Conservation (phyloP, 2,888 invertebrate species). For the Coleophora flavipennella region DNA sequence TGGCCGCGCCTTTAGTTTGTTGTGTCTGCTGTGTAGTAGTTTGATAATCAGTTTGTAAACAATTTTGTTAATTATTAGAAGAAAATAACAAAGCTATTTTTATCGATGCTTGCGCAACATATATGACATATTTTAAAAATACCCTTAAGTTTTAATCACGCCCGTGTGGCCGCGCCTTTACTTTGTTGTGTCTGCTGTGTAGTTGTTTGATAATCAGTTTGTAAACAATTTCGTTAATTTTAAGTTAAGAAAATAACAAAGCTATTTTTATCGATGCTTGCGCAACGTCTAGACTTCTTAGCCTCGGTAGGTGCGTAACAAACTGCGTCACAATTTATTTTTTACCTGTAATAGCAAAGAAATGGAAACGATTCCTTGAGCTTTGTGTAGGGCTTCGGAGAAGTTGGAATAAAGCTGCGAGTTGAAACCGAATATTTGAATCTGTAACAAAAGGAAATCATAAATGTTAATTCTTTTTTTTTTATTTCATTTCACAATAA, state of each 20-base stretch:
- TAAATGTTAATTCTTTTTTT: neutral
- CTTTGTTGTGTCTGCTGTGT: no score
- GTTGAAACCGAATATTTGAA: conserved; percentile 99
- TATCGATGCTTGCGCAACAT: no score
- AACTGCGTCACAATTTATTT: neutral
- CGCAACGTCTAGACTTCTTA: no score
- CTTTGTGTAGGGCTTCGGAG: conserved; percentile 93
- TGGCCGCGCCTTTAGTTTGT: neutral
- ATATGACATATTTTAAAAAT: conserved; percentile 17
- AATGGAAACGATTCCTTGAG: conserved; percentile 96
- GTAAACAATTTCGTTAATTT: no score
- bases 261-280: no score
- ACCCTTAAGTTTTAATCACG: neutral
- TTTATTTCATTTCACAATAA: neutral
- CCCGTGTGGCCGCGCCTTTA: neutral
- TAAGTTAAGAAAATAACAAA: no score
- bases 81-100: no score
- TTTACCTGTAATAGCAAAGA: conserved; percentile 94
- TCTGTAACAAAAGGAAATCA: conserved; percentile 76
- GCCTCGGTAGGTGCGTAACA: no score
- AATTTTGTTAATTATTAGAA: no score
- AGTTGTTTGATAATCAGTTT: no score
- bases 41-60: no score
- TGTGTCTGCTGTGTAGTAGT: no score
- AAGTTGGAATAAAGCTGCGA: conserved; percentile 97